phyloP scores from a whole-genome alignment of 2,113 vertebrate species.

The Plestiodon gilberti region DNA sequence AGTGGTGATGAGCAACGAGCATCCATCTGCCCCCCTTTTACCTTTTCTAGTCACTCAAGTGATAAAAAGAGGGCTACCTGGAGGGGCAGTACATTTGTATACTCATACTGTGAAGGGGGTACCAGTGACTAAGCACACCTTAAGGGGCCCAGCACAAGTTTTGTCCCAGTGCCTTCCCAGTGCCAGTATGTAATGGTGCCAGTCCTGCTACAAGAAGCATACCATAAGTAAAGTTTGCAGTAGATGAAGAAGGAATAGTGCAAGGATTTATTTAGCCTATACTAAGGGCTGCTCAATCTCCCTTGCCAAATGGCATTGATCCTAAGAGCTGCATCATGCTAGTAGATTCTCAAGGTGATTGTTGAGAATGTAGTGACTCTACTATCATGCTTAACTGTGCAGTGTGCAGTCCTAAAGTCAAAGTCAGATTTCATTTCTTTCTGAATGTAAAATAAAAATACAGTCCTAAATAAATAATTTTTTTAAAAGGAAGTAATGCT shows the following conservation, averaged over 20 bases:
- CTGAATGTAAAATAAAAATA: neutral
- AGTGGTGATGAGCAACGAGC: no score
- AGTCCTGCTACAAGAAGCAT: no score
- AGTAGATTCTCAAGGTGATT: neutral
- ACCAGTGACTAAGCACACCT: no score
- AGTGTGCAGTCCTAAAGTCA: neutral
- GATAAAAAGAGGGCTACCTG: no score
- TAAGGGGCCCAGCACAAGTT: no score
- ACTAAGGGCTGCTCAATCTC: neutral
- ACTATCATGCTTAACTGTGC: neutral
- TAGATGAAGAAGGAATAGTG: neutral
- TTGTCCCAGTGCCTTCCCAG: no score
- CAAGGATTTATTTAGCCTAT: neutral
- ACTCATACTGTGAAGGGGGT: no score
- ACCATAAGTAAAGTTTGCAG: neutral
- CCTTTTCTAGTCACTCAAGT: no score
- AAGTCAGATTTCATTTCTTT: slow-evolving; percentile 23
- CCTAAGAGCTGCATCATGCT: neutral
- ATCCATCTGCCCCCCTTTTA: no score
- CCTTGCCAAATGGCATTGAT: neutral
- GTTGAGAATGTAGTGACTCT: neutral
- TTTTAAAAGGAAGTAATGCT: slow-evolving; percentile 39
- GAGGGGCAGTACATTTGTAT: no score
- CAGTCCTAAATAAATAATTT: slow-evolving; percentile 16
- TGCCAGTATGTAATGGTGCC: no score